Conservation (phyloP, 2,888 invertebrate species). For the Phrixothrix hirtus region DNA sequence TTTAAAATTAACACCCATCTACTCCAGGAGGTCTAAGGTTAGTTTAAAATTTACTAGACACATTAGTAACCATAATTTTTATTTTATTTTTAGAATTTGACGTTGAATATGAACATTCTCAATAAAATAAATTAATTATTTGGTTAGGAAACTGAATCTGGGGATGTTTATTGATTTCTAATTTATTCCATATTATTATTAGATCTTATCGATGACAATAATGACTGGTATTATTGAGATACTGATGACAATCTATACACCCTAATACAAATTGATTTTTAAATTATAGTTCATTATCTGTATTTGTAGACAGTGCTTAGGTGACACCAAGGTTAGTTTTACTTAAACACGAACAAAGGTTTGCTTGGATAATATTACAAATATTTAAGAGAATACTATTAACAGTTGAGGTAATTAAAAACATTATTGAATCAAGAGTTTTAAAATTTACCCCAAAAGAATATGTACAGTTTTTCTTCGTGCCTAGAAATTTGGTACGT, state of each 20-base stretch:
- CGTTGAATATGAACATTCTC: conserved; percentile 3
- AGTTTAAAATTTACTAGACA: conserved; percentile 7
- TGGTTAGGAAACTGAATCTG: conserved; percentile 6
- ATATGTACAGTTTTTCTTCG: too few relatives aligned
- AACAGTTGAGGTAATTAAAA: too few relatives aligned
- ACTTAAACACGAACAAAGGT: too few relatives aligned
- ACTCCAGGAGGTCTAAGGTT: conserved; percentile 9
- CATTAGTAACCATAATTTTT: conserved; percentile 13
- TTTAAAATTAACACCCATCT: conserved; percentile 5
- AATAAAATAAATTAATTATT: conserved; percentile 10
- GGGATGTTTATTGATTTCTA: conserved; percentile 18
- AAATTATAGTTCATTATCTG: neutral
- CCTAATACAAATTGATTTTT: conserved; percentile 17
- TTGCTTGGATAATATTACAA: too few relatives aligned
- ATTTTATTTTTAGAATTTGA: conserved; percentile 7
- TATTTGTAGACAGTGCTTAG: neutral
- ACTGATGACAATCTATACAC: conserved; percentile 20
- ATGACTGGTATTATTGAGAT: conserved; percentile 13
- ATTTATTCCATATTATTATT: conserved; percentile 20
- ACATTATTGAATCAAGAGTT: too few relatives aligned
- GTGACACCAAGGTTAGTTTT: too few relatives aligned
- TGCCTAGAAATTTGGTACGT: too few relatives aligned
- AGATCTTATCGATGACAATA: conserved; percentile 17
- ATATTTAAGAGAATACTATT: too few relatives aligned
- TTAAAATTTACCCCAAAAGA: too few relatives aligned